A percentile compares a stretch with the other conserved stretches of the same genome.
Evolutionary conservation across 1,140 invertebrate genomes (phyloP).

Genomic region (Bombus haemorrhoidalis): DNA sequence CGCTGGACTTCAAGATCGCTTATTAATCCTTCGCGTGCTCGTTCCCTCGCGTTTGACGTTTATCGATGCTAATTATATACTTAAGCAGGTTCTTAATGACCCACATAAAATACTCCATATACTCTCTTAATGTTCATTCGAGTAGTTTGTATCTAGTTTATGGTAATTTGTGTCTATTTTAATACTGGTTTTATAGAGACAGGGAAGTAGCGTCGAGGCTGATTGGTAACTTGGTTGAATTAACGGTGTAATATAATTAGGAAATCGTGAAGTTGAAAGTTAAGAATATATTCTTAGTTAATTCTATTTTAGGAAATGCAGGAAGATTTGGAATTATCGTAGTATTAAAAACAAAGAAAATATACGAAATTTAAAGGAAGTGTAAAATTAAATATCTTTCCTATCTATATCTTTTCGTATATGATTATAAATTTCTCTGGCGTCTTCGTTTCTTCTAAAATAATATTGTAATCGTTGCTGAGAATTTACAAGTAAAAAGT

Average conservation of each 20-base stretch:
- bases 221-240: no score
- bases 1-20: not conserved
- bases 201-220: not conserved
- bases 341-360: no score
- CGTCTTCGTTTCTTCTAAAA: not conserved
- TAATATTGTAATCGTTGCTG: not conserved
- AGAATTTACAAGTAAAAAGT: not conserved
- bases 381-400: no score
- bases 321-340: no score
- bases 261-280: no score
- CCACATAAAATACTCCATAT: not conserved
- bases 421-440: no score
- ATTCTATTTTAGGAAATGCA: no score
- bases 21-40: not conserved
- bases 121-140: no score
- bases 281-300: no score
- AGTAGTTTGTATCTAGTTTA: not conserved
- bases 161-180: not conserved
- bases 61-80: not conserved
- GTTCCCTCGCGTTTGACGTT: not conserved
- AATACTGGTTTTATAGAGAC: not conserved
- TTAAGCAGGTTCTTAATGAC: not conserved
- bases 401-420: no score
- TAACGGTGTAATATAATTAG: not conserved
- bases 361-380: no score